Percentiles rank a stretch among this genome's conserved stretches.
phyloP scores from a whole-genome alignment of 2,888 invertebrate genomes.

The Lasioglossum villosulum region DNA sequence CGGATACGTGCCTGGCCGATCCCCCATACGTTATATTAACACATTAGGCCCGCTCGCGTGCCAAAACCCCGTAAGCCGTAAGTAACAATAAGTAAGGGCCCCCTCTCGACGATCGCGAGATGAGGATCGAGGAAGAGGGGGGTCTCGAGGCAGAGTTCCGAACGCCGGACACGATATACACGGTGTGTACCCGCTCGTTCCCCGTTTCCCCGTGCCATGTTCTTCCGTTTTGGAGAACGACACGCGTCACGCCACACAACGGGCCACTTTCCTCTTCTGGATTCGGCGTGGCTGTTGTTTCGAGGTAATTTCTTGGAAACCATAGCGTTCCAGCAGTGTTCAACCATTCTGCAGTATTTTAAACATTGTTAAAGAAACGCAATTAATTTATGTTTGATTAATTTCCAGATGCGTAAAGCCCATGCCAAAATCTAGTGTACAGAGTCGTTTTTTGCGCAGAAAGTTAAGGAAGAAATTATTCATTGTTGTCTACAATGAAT shows the following conservation, averaged over 20 bases:
- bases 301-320: not conserved
- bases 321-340: not conserved
- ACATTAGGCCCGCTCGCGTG: conserved; percentile 83
- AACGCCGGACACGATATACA: conserved; percentile 24
- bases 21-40: conserved; percentile 81
- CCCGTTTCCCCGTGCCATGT: conserved; percentile 7
- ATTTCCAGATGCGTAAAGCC: not conserved
- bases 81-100: conserved; percentile 78
- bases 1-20: conserved; percentile 65
- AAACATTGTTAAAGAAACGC: not conserved
- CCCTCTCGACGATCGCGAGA: conserved; percentile 61
- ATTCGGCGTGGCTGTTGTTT: not conserved
- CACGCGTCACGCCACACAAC: conserved; percentile 33
- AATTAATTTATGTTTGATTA: not conserved
- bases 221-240: conserved; percentile 44
- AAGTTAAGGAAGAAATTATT: no score
- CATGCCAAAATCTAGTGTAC: no score
- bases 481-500: no score
- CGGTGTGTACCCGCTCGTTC: conserved; percentile 9
- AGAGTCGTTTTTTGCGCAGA: no score
- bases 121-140: conserved; percentile 44
- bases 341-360: not conserved
- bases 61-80: conserved; percentile 80
- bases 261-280: conserved; percentile 26
- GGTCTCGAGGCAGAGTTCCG: conserved; percentile 29